Conservation (phyloP, 2,113 vertebrate species). For the Otus sunia region DNA sequence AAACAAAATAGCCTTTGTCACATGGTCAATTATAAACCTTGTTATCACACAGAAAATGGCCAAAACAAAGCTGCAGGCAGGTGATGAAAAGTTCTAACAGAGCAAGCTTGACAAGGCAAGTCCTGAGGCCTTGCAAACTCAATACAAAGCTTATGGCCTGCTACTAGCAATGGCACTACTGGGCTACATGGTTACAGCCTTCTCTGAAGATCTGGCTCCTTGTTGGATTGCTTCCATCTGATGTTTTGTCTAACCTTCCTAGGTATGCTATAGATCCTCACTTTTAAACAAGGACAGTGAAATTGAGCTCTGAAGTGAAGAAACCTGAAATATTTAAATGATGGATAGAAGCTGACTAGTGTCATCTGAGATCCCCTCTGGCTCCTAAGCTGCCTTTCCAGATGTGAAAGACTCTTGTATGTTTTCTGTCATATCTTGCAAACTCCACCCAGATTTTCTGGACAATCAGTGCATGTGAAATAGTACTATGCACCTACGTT, state of each 20-base stretch:
- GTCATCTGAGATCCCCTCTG: not conserved
- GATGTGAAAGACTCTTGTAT: not conserved
- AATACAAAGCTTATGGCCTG: not conserved
- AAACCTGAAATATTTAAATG: not conserved
- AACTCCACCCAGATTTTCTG: not conserved
- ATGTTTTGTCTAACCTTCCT: not conserved
- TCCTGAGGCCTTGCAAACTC: not conserved
- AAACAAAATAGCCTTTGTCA: not conserved
- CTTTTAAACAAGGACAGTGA: not conserved
- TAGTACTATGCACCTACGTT: not conserved
- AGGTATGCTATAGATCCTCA: not conserved
- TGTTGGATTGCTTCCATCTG: not conserved
- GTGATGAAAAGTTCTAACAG: not conserved
- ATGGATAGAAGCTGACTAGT: not conserved
- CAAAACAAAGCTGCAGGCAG: not conserved
- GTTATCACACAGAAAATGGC: not conserved
- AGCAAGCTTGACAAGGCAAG: not conserved
- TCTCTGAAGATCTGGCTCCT: not conserved
- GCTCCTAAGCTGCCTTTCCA: not conserved
- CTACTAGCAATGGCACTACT: not conserved
- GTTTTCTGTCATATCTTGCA: not conserved
- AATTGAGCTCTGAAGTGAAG: not conserved
- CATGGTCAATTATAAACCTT: not conserved
- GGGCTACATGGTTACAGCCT: fast-evolving
- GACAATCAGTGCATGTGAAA: not conserved